Evolutionary conservation across 2,888 invertebrate genomes (phyloP).

Genomic region (Folsomia manolachei): DNA sequence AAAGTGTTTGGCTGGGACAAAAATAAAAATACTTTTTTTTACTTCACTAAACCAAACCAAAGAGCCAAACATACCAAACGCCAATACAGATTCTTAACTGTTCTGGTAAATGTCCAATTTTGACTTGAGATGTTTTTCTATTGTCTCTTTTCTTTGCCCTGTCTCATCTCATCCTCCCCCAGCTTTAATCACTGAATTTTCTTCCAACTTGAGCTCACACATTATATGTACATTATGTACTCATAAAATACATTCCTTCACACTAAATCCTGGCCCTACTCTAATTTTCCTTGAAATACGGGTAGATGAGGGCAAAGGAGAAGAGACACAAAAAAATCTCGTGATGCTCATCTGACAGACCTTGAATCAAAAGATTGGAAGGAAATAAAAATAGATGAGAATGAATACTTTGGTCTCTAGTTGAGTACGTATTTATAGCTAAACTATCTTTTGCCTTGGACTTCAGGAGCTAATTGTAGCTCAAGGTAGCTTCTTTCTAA

Average conservation of each 20-base stretch:
- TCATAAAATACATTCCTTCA: too few species aligned
- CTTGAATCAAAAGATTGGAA: background rate
- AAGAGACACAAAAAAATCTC: background rate
- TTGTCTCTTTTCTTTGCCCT: background rate
- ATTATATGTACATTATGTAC: background rate
- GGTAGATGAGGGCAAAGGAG: too few species aligned
- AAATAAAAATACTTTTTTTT: background rate
- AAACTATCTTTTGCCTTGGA: background rate
- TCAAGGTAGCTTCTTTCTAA: too few species aligned
- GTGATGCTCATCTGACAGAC: background rate
- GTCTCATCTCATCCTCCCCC: background rate
- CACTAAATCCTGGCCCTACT: too few species aligned
- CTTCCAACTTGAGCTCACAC: background rate
- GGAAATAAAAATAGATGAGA: background rate
- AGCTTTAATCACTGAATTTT: background rate
- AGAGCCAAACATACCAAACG: too few species aligned
- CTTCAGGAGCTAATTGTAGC: too few species aligned
- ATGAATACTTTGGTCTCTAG: background rate
- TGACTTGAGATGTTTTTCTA: background rate
- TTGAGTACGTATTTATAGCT: background rate
- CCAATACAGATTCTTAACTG: background rate
- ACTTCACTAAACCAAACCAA: background rate
- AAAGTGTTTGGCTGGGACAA: background rate
- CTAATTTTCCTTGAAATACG: too few species aligned
- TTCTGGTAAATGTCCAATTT: conserved; percentile 10